A percentile compares a stretch with the other conserved stretches of the same genome.
phyloP scores from a whole-genome alignment of 2,888 invertebrate genomes.

The Idaea biselata region DNA sequence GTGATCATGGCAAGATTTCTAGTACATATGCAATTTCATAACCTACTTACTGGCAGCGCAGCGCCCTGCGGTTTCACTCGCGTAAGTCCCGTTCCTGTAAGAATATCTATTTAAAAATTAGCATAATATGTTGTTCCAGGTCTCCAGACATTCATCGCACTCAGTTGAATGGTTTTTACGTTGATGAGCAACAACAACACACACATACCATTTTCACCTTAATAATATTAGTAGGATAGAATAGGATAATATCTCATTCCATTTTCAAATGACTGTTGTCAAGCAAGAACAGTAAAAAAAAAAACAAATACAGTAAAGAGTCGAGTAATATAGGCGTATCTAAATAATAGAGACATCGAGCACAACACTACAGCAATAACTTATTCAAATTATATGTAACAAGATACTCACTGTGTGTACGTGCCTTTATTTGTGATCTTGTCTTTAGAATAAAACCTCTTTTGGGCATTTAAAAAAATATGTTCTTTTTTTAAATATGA shows the following conservation, averaged over 20 bases:
- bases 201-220: no score
- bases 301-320: constrained; percentile 5
- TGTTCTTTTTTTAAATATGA: constrained; percentile 26
- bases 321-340: constrained; percentile 34
- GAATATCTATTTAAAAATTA: no score
- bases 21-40: no score
- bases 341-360: constrained; percentile 71
- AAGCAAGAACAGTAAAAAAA: background rate
- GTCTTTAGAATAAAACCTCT: constrained; percentile 21
- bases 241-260: background rate
- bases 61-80: no score
- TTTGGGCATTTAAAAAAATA: constrained; percentile 21
- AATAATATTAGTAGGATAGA: no score
- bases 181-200: no score
- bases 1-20: no score
- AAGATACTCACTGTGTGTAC: constrained; percentile 58
- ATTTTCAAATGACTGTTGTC: background rate
- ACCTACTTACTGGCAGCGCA: no score
- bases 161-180: no score
- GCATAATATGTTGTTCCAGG: no score
- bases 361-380: constrained; percentile 49
- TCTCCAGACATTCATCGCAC: no score
- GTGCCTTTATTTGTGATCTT: constrained; percentile 48
- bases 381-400: constrained; percentile 73
- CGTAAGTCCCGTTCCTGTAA: no score